phyloP scores from a whole-genome alignment of 1,140 invertebrate genomes.

The Mamestra configurata region DNA sequence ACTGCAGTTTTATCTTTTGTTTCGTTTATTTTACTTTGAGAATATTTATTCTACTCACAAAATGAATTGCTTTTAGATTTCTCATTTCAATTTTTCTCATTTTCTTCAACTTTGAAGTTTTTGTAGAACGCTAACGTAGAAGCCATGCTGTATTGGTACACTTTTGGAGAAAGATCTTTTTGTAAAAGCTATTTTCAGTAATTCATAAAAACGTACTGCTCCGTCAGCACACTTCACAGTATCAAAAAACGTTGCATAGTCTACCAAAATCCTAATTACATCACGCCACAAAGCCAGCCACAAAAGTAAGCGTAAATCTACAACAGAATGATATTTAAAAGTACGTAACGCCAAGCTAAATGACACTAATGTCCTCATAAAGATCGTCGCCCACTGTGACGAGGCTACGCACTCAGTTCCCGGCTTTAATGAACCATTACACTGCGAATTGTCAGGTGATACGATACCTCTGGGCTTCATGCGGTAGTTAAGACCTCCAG shows the following conservation, averaged over 20 bases:
- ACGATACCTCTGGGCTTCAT: conserved; percentile 61
- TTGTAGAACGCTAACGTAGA: no score
- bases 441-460: conserved; percentile 64
- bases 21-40: not conserved
- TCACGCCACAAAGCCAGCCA: not conserved
- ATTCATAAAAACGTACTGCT: no score
- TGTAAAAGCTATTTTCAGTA: no score
- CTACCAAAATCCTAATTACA: not conserved
- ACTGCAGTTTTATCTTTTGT: not conserved
- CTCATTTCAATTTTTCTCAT: no score
- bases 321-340: conserved; percentile 25
- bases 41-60: not conserved
- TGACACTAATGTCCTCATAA: conserved; percentile 43
- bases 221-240: no score
- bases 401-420: conserved; percentile 63
- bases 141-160: no score
- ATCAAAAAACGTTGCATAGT: not conserved
- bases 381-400: conserved; percentile 15
- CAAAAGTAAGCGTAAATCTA: conserved; percentile 4
- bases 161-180: no score
- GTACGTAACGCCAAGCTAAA: conserved; percentile 29
- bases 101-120: no score
- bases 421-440: conserved; percentile 68
- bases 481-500: conserved; percentile 47
- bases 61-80: no score